Base-by-base conservation (phyloP, 2,797 vertebrate species). In the Triplophysa bombifrons region DNA sequence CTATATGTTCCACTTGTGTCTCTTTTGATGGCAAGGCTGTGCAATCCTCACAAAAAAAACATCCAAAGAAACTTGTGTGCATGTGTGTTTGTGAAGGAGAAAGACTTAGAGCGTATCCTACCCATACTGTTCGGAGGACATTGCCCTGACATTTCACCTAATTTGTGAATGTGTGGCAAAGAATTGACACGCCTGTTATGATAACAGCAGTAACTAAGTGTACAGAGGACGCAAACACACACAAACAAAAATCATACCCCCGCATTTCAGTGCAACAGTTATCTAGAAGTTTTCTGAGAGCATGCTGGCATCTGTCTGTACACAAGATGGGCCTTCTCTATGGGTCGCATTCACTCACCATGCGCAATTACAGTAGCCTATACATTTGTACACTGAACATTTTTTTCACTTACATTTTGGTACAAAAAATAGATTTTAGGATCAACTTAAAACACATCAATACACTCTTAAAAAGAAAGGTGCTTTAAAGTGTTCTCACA, bases 281-380 rank as follows among this genome's bases (percentile, higher is more conserved):
- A 87, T 81, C 83, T 80, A 50, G 70, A 85, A 80, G 80, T 83
- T 20, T 48, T 84, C 61, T 84, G 69, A 85, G 87, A 85, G 85
- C 82, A 83, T 2, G 4, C 41, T 44, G 27, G 74, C 78, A 77
- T 67, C 78, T 82, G 76, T 68, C 67, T 51, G 51, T 50, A 13
- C 72, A 63, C 67, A 53, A 46, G 63, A 68, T 58, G 61, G 20
- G n/a, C 55, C 44, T 65, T 69, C 34, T 55, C 75, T 46, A 53
- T 19, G 14, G 55, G 74, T 74, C 71, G 51, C 53, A 81, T 68
- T 70, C 60, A 56, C 38, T 78, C 34, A 67, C 34, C 2, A 61
- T 38, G 71, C 66, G 80, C 75, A 80, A 71, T 72, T 58, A 38
- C 34, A 38, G 34, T 38, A 53, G 22, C 22, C 22, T 22, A 22